A percentile compares a stretch with the other conserved stretches of the same genome.
These are phyloP conservation scores for Lypha dubia DNA, from an alignment of 2,888 invertebrate genomes.

Conservation along the genomic window DNA sequence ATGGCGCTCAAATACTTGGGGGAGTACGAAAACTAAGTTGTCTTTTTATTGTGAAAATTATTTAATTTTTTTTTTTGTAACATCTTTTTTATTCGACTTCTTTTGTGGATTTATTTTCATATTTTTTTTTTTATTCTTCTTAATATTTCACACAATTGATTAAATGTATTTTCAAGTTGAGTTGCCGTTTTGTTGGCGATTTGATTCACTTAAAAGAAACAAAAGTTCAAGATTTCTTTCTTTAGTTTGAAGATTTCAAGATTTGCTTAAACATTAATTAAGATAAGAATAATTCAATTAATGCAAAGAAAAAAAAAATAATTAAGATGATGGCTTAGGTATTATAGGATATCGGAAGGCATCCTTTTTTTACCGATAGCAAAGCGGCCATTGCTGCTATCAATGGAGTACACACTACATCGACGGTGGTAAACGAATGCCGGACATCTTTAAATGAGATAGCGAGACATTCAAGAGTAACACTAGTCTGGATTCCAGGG, in stretches of 20 bases:
- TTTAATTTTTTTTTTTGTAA: neutral
- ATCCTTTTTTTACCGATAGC: too few species aligned
- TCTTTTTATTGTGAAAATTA: slow-evolving; percentile 45
- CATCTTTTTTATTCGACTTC: slow-evolving; percentile 18
- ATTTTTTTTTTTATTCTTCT: neutral
- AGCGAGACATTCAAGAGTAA: too few species aligned
- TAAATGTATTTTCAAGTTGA: slow-evolving; percentile 52
- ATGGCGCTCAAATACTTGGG: slow-evolving; percentile 60
- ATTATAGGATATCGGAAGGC: too few species aligned
- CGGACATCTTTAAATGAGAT: too few species aligned
- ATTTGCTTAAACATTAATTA: slow-evolving; percentile 10
- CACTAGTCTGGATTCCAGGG: too few species aligned
- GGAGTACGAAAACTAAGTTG: slow-evolving; percentile 37
- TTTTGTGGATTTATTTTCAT: slow-evolving; percentile 36
- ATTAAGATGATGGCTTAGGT: too few species aligned
- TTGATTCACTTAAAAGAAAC: slow-evolving; percentile 8
- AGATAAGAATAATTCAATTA: neutral
- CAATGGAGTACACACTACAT: too few species aligned
- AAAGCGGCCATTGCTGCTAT: too few species aligned
- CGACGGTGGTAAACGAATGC: too few species aligned
- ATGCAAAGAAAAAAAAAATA: too few species aligned
- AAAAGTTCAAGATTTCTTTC: neutral
- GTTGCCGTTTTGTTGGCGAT: slow-evolving; percentile 41
- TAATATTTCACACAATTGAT: slow-evolving; percentile 40
- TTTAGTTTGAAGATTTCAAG: neutral